Percentiles rank a stretch among this genome's conserved stretches.
Conservation (phyloP, 2,113 vertebrate genomes). For the Channa maculata region DNA sequence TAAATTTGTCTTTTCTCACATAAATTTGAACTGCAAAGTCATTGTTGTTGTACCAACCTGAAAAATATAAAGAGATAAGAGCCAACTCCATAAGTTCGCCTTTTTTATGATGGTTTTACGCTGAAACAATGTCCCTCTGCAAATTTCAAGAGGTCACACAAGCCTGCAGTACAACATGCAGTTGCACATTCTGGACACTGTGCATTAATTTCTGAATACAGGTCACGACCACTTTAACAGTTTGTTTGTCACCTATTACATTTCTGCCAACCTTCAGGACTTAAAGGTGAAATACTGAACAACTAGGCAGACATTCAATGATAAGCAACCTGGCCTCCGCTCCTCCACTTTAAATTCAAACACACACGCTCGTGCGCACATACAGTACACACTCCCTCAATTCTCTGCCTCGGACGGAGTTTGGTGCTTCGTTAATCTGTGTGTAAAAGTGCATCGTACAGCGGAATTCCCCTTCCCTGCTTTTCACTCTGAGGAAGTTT, state of each 20-base stretch:
- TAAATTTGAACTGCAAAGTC: no score
- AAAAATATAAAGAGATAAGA: no score
- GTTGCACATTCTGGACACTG: neutral
- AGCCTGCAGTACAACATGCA: neutral
- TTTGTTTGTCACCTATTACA: neutral
- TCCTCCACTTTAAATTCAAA: slow-evolving; percentile 15
- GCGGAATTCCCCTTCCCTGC: slow-evolving; percentile 67
- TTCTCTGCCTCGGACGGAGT: slow-evolving; percentile 41
- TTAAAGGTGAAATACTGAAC: slow-evolving; percentile 7
- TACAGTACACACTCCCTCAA: slow-evolving; percentile 15
- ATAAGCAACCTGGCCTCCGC: slow-evolving; percentile 51
- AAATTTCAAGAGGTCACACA: slow-evolving; percentile 36
- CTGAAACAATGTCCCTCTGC: slow-evolving; percentile 37
- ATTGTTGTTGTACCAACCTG: no score
- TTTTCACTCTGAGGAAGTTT: slow-evolving; percentile 62
- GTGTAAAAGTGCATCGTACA: slow-evolving; percentile 66
- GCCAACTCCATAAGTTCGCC: no score
- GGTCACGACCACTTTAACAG: neutral
- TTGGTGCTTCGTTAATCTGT: slow-evolving; percentile 65
- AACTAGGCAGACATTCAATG: slow-evolving; percentile 82
- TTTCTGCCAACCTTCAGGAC: slow-evolving; percentile 19
- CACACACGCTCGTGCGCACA: neutral
- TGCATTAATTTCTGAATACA: neutral
- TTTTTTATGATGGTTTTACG: slow-evolving; percentile 27
- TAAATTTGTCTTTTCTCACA: no score